These are phyloP conservation scores for Apamea crenata DNA, from an alignment of 2,888 invertebrate species.

Conservation along the genomic window DNA sequence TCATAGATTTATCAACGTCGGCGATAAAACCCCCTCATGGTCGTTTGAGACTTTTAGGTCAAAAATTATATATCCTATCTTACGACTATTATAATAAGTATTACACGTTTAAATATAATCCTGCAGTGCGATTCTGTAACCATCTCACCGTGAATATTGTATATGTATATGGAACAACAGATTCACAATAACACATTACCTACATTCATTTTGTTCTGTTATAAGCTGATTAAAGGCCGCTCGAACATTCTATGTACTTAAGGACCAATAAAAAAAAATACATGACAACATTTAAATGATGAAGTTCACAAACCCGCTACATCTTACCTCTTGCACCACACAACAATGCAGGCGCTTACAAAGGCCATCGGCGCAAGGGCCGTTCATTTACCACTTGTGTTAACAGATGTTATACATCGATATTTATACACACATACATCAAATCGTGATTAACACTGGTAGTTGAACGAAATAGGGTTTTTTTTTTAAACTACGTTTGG, in stretches of 20 bases:
- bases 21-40: no score
- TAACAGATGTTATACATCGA: conserved; percentile 51
- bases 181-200: background rate
- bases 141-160: no score
- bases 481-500: background rate
- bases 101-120: background rate
- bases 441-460: conserved; percentile 13
- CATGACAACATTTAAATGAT: background rate
- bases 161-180: no score
- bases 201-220: background rate
- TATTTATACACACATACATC: conserved; percentile 21
- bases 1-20: background rate
- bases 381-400: conserved; percentile 55
- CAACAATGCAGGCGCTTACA: conserved; percentile 41
- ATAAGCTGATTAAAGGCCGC: background rate
- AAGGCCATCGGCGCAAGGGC: conserved; percentile 60
- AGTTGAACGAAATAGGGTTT: background rate
- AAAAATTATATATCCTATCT: no score
- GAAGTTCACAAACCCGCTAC: conserved; percentile 3
- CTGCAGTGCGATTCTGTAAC: no score
- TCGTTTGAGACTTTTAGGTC: no score
- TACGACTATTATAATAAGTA: no score
- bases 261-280: background rate
- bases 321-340: conserved; percentile 19
- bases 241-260: background rate